Evolutionary conservation across 2,113 vertebrate genomes (phyloP).

Genomic region (Cryptotis parvus): DNA sequence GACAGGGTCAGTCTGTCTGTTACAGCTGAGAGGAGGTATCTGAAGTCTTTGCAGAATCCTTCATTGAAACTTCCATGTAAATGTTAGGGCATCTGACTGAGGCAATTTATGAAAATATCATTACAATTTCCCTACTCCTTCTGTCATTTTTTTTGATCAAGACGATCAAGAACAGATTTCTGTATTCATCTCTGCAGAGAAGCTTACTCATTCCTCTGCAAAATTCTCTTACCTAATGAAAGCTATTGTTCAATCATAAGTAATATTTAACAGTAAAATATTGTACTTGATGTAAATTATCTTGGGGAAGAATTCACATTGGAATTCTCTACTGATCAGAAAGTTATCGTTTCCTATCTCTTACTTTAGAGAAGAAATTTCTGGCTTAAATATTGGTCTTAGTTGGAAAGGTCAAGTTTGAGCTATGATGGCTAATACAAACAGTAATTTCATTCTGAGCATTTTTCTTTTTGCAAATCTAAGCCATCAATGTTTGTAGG

Average conservation of each 20-base stretch:
- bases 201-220: conserved; percentile 73
- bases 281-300: conserved; percentile 70
- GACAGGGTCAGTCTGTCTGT: conserved; percentile 32
- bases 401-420: background rate
- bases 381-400: conserved; percentile 13
- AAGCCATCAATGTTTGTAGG: background rate
- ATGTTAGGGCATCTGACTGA: conserved; percentile 74
- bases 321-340: conserved; percentile 58
- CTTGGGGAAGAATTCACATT: conserved; percentile 56
- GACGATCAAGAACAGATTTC: conserved; percentile 69
- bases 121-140: conserved; percentile 62
- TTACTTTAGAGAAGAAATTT: conserved; percentile 46
- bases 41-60: conserved; percentile 46
- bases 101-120: conserved; percentile 78
- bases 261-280: conserved; percentile 74
- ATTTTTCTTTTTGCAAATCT: background rate
- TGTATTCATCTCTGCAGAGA: conserved; percentile 68
- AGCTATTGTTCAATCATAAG: conserved; percentile 78
- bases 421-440: background rate
- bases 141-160: conserved; percentile 71
- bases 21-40: background rate
- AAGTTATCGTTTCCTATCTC: conserved; percentile 48
- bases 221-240: conserved; percentile 73
- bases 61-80: conserved; percentile 63
- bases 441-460: background rate